Conservation (phyloP, 2,113 vertebrate species). For the Vanacampus margaritifer region DNA sequence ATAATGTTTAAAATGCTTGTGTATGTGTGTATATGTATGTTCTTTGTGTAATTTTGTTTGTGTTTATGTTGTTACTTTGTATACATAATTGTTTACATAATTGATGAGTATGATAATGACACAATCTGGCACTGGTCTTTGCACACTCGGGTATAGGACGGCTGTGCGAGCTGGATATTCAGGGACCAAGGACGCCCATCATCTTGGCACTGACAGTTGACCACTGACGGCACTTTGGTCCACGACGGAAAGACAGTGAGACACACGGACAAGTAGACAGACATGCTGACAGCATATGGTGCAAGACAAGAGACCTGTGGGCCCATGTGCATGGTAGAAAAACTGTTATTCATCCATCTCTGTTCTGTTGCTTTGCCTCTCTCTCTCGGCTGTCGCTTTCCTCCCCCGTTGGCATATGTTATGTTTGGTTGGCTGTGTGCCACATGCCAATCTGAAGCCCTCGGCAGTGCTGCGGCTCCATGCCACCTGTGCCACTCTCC, state of each 20-base stretch:
- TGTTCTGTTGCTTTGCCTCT: constrained; percentile 18
- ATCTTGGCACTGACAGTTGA: constrained; percentile 55
- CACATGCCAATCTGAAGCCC: constrained; percentile 73
- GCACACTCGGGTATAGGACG: constrained; percentile 24
- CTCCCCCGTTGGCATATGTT: constrained; percentile 66
- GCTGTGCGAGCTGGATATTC: constrained; percentile 23
- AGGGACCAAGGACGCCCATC: constrained; percentile 29
- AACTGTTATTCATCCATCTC: constrained; percentile 30
- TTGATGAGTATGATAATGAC: constrained; percentile 82
- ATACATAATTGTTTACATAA: constrained; percentile 78
- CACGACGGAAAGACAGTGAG: constrained; percentile 39
- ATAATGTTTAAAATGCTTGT: constrained; percentile 56
- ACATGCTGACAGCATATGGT: constrained; percentile 60
- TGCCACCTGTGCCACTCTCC: constrained; percentile 74
- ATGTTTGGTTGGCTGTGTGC: constrained; percentile 69
- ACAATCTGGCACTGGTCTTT: constrained; percentile 67
- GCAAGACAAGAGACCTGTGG: constrained; percentile 60
- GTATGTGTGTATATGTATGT: constrained; percentile 26
- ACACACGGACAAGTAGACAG: constrained; percentile 49
- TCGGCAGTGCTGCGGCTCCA: constrained; percentile 55
- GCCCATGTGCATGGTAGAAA: constrained; percentile 61
- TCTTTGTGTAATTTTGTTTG: constrained; percentile 11
- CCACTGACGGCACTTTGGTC: constrained; percentile 60
- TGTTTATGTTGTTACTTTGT: constrained; percentile 49
- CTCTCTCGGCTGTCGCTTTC: constrained; percentile 16